Evolutionary conservation across 2,113 vertebrate genomes (phyloP).

Genomic region (Macroglossus sobrinus): DNA sequence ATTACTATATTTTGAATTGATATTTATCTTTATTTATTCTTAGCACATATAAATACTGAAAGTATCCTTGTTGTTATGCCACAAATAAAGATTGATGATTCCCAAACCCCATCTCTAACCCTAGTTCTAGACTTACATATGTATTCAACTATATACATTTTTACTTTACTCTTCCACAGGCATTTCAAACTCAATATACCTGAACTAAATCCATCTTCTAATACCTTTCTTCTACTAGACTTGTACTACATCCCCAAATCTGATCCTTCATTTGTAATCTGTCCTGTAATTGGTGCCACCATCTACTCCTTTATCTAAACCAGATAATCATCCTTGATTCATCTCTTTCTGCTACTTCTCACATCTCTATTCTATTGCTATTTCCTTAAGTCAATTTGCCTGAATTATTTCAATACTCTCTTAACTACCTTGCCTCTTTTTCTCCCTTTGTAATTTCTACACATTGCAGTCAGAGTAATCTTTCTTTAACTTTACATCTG

Average conservation of each 20-base stretch:
- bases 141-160: background rate
- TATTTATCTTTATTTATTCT: background rate
- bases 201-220: background rate
- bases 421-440: background rate
- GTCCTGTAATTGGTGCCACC: background rate
- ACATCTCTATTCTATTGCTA: background rate
- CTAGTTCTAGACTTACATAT: background rate
- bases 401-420: background rate
- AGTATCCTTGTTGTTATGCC: background rate
- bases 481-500: background rate
- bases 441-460: background rate
- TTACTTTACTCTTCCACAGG: background rate
- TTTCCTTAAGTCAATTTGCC: background rate
- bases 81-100: background rate
- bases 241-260: accelerated
- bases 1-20: background rate
- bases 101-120: background rate
- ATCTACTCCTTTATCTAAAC: background rate
- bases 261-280: background rate
- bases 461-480: background rate
- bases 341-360: background rate
- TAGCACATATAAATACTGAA: background rate
- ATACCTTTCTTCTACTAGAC: background rate
- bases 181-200: background rate
- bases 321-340: background rate